Evolutionary conservation across 1,140 invertebrate genomes (phyloP), one percentile per base, ranked within the genome.

Genomic region (Brachionus rotundiformis): DNA sequence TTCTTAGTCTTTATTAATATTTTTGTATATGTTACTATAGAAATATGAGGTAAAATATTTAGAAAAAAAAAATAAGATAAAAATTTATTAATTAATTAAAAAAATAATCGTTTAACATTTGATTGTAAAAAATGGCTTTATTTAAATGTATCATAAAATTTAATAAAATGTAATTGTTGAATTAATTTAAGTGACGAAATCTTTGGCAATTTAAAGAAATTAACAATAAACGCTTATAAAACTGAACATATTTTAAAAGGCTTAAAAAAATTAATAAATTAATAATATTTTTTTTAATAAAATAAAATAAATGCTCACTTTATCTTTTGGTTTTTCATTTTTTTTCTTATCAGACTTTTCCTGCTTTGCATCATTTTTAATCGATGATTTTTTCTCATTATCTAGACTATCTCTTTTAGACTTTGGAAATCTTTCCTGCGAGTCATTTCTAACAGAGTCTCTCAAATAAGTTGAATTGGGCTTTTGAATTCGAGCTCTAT

Each of bases 391-490:
- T 25, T n/a, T 73, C 1, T 44, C 19, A 13, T 44, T 27, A 3
- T 44, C 1, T 44, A 3, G 16, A 19, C 25, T 73, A n/a, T 73
- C 39, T 13, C 41, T 29, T 25, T 33, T 41, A 0, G 33, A 41
- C 3, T 39, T 73, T 11, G 68, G 10, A n/a, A 44, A 11, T 44
- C 41, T 41, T 23, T 73, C 68, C 25, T 47, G 19, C 4, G 68
- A 44, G 4, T 73, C 68, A 44, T 44, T 73, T 73, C 16, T 73
- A 25, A 23, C 1, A 3, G 39, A 73, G 11, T 73, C 68, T 73
- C 68, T 73, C 23, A 73, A 73, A 73, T 44, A 73, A 13, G 39
- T 73, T 25, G 68, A 73, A 73, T 73, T 73, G 3, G 68, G 68
- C 16, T 73, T 73, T 73, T 73, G 68, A 16, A 31, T 7, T 73